Evolutionary conservation across 2,888 invertebrate species (phyloP).

Genomic region (Steinernema carpocapsae): DNA sequence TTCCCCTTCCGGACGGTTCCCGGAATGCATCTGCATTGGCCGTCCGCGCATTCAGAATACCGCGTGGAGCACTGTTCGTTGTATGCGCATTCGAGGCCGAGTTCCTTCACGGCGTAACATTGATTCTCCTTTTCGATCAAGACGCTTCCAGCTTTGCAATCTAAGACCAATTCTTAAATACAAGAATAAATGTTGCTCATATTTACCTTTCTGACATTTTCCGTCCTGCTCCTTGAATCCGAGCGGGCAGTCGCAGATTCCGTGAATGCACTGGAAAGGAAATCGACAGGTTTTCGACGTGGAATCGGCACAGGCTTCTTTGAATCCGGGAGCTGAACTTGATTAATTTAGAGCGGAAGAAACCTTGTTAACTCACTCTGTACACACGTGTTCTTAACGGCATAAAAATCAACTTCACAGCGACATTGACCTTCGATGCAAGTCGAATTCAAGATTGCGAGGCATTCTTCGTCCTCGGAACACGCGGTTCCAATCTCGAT

Average conservation of each 20-base stretch:
- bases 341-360: neutral
- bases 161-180: neutral
- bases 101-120: conserved; percentile 33
- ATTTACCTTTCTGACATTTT: conserved; percentile 36
- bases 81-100: conserved; percentile 39
- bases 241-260: conserved; percentile 40
- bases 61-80: conserved; percentile 43
- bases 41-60: conserved; percentile 40
- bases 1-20: conserved; percentile 38
- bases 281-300: conserved; percentile 19
- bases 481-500: conserved; percentile 37
- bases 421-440: conserved; percentile 39
- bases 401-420: conserved; percentile 37
- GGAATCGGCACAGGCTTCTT: conserved; percentile 39
- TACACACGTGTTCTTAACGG: conserved; percentile 19
- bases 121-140: conserved; percentile 21
- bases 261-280: conserved; percentile 38
- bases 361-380: conserved; percentile 8
- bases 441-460: conserved; percentile 30
- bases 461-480: conserved; percentile 36
- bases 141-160: conserved; percentile 26
- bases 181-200: neutral
- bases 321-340: conserved; percentile 43
- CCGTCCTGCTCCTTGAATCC: conserved; percentile 42
- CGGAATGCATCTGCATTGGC: conserved; percentile 43